Conservation (phyloP, 2,797 vertebrate species). For the Gorsachius magnificus region DNA sequence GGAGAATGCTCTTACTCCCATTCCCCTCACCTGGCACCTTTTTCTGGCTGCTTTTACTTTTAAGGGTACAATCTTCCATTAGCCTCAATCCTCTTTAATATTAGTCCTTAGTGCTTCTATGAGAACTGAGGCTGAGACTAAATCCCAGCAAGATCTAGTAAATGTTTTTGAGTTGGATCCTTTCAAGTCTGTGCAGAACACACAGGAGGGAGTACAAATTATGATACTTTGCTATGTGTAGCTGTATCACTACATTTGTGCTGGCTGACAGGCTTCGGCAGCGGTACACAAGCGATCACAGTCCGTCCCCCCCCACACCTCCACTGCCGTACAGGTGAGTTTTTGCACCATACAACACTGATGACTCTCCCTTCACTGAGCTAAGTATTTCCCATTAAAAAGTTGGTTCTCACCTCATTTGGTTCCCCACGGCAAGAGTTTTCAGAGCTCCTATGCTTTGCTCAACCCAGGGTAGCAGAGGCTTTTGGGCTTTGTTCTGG, state of each 20-base stretch:
- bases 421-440: not conserved
- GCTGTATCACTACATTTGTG: not conserved
- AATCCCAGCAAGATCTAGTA: not conserved
- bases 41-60: not conserved
- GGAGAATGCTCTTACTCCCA: not conserved
- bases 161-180: not conserved
- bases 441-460: not conserved
- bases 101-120: not conserved
- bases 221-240: accelerated
- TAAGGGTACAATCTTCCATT: not conserved
- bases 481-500: not conserved
- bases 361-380: not conserved
- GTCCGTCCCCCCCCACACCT: too few species aligned
- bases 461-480: not conserved
- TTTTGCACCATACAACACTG: not conserved
- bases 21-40: not conserved
- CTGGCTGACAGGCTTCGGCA: not conserved
- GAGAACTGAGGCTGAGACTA: not conserved
- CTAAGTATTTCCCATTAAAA: not conserved
- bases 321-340: not conserved
- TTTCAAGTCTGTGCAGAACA: not conserved
- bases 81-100: not conserved
- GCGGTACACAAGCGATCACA: not conserved
- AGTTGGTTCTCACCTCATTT: not conserved
- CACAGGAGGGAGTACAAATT: not conserved